Evolutionary conservation across 1,140 invertebrate genomes (phyloP).

Genomic region (Caenorhabditis inopinata): DNA sequence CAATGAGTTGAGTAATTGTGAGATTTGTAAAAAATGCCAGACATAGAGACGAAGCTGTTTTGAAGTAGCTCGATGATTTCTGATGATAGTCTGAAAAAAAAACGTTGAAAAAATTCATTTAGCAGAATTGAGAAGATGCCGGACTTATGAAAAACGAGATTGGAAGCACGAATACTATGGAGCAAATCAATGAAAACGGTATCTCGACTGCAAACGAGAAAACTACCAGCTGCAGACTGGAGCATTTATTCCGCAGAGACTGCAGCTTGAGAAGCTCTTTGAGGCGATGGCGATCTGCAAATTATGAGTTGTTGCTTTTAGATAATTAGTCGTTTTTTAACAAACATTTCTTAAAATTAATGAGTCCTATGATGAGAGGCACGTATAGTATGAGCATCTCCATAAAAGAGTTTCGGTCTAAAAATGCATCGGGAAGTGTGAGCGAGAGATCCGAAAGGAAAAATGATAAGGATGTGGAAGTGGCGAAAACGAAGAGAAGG

Average conservation of each 20-base stretch:
- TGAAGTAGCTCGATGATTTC: background rate
- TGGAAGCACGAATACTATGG: background rate
- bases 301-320: background rate
- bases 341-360: background rate
- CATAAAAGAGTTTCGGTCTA: background rate
- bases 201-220: background rate
- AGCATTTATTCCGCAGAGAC: background rate
- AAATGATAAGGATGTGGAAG: background rate
- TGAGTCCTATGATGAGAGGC: background rate
- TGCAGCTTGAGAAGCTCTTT: background rate
- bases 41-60: background rate
- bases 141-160: background rate
- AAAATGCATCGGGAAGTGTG: constrained; percentile 3
- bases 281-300: background rate
- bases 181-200: background rate
- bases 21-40: background rate
- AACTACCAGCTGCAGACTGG: background rate
- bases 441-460: background rate
- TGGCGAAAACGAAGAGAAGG: background rate
- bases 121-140: background rate
- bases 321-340: background rate
- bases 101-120: background rate
- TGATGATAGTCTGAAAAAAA: background rate
- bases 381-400: background rate
- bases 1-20: background rate